A percentile compares a stretch with the other conserved stretches of the same genome.
Evolutionary conservation across 2,797 vertebrate species (phyloP).

Genomic region (Coracias cyanogaster): DNA sequence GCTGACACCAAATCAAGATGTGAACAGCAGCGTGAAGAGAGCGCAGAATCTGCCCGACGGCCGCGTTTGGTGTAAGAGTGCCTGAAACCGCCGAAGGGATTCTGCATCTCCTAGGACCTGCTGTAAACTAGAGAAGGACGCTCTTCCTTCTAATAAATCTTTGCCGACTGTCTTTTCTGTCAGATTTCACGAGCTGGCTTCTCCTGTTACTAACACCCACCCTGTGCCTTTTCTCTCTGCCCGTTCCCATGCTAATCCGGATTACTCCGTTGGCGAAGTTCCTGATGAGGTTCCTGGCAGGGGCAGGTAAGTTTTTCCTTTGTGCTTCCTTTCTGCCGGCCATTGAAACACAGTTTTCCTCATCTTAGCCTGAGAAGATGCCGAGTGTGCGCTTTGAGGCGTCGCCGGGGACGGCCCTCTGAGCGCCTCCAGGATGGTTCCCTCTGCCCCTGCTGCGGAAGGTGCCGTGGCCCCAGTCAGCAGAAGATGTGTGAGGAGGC

Average conservation of each 20-base stretch:
- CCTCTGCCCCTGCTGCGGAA: constrained; percentile 47
- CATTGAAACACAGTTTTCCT: constrained; percentile 80
- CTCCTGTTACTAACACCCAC: neutral
- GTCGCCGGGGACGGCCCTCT: constrained; percentile 72
- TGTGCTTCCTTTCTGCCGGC: neutral
- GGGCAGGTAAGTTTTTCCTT: constrained; percentile 32
- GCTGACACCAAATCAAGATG: neutral
- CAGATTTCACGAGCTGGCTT: neutral
- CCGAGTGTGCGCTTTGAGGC: constrained; percentile 58
- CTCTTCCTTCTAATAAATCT: neutral
- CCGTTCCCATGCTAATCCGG: neutral
- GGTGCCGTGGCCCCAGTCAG: constrained; percentile 57
- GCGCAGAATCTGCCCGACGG: neutral
- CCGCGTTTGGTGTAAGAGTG: neutral
- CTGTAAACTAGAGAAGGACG: neutral
- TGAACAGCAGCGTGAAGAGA: neutral
- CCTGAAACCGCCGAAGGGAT: neutral
- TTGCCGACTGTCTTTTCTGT: neutral
- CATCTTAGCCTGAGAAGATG: constrained; percentile 79
- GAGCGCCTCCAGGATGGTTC: constrained; percentile 69
- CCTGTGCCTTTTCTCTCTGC: neutral
- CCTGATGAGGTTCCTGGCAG: neutral
- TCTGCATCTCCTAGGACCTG: neutral
- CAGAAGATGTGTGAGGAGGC: constrained; percentile 46
- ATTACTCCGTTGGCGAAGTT: neutral